phyloP scores from a whole-genome alignment of 2,113 vertebrate species.

The Pteropus alecto region DNA sequence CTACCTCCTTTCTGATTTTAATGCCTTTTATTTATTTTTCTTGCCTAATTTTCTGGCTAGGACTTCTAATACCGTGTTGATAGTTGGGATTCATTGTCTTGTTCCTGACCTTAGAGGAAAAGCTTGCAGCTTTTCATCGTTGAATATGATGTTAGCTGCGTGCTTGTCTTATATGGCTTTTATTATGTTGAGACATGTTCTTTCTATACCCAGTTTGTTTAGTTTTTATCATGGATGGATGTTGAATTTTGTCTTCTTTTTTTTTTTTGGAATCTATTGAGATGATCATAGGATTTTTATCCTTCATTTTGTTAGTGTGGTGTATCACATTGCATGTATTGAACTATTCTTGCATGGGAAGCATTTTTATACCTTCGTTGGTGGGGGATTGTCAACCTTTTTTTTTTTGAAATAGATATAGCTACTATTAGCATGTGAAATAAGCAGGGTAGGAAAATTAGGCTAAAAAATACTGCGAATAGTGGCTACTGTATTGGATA shows the following conservation, averaged over 20 bases:
- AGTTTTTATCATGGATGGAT: not conserved
- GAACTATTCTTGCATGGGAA: not conserved
- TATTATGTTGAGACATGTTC: not conserved
- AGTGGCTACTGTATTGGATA: not conserved
- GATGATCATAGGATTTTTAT: not conserved
- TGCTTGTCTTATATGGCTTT: not conserved
- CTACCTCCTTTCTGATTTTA: not conserved
- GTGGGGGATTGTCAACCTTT: not conserved
- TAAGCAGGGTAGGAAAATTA: not conserved
- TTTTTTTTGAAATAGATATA: not conserved
- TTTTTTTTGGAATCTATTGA: not conserved
- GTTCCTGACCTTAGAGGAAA: not conserved
- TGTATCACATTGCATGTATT: not conserved
- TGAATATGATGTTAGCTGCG: not conserved
- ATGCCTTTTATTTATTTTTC: not conserved
- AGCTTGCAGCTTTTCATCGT: not conserved
- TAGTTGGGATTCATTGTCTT: not conserved
- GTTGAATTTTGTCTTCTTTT: not conserved
- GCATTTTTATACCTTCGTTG: not conserved
- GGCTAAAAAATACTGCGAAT: not conserved
- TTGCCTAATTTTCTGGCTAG: not conserved
- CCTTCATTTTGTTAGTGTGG: not conserved
- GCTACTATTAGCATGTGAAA: not conserved
- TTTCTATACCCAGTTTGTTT: not conserved
- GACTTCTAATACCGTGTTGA: not conserved